Percentiles rank a stretch among this genome's conserved stretches.
These are phyloP conservation scores for Manacus vitellinus DNA, from an alignment of 2,113 vertebrate species.

Conservation along the genomic window DNA sequence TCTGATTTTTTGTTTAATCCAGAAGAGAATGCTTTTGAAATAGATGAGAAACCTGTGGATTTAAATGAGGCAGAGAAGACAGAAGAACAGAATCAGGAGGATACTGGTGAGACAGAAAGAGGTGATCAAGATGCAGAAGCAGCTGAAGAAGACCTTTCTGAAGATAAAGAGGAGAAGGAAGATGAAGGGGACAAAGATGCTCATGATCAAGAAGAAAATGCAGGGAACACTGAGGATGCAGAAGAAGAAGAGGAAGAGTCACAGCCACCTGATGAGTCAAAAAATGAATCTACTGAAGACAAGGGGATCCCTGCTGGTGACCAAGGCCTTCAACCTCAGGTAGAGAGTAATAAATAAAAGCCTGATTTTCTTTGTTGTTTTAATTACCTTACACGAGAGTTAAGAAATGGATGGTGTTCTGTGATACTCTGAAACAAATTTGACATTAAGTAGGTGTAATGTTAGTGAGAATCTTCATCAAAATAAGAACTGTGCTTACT, in stretches of 20 bases:
- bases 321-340: slow-evolving; percentile 83
- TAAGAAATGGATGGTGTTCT: not conserved
- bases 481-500: not conserved
- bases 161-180: slow-evolving; percentile 56
- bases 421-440: not conserved
- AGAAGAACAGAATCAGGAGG: slow-evolving; percentile 62
- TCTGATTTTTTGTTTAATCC: not conserved
- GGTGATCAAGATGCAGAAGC: slow-evolving; percentile 22
- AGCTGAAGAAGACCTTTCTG: slow-evolving; percentile 63
- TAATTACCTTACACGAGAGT: not conserved
- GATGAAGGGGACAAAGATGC: slow-evolving; percentile 62
- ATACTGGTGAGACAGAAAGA: slow-evolving; percentile 22
- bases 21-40: slow-evolving; percentile 85
- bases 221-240: slow-evolving; percentile 55
- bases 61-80: slow-evolving; percentile 71
- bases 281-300: slow-evolving; percentile 58
- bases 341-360: slow-evolving; percentile 40
- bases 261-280: slow-evolving; percentile 47
- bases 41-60: slow-evolving; percentile 80
- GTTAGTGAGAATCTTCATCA: not conserved
- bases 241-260: slow-evolving; percentile 51
- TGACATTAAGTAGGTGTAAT: not conserved
- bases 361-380: not conserved
- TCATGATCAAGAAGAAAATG: slow-evolving; percentile 52
- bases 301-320: slow-evolving; percentile 60